phyloP scores from a whole-genome alignment of 2,888 invertebrate species.

The Himalopsyche kuldschensis region DNA sequence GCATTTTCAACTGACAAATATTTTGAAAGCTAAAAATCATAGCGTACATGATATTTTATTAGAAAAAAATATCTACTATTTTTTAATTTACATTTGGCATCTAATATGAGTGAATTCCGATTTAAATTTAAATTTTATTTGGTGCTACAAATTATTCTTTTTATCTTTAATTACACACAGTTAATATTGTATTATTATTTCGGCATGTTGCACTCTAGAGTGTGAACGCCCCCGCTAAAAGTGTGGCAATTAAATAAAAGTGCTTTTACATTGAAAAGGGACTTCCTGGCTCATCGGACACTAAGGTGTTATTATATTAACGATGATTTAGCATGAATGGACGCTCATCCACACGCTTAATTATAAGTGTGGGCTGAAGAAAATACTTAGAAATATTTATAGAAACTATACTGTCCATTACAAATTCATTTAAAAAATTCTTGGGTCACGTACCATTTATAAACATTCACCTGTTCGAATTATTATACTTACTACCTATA shows the following conservation, averaged over 20 bases:
- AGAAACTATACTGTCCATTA: not conserved
- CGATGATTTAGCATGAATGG: slow-evolving; percentile 39
- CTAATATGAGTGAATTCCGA: no score
- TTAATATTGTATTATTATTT: not conserved
- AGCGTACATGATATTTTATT: no score
- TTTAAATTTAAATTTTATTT: no score
- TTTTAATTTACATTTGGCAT: no score
- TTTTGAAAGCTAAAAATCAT: no score
- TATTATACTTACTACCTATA: no score
- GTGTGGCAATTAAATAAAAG: slow-evolving; percentile 26
- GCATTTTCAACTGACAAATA: no score
- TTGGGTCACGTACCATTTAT: not conserved
- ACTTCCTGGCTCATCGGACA: slow-evolving; percentile 24
- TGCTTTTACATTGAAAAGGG: slow-evolving; percentile 30
- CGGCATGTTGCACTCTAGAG: not conserved
- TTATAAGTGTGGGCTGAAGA: slow-evolving; percentile 7
- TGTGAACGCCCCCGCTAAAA: not conserved
- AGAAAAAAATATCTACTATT: no score
- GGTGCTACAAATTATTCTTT: no score
- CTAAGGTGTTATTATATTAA: slow-evolving; percentile 36
- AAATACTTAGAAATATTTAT: slow-evolving; percentile 10
- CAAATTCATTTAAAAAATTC: not conserved
- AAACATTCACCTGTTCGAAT: no score
- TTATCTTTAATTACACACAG: no score
- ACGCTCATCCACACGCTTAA: slow-evolving; percentile 14